A percentile compares a stretch with the other conserved stretches of the same genome.
These are phyloP conservation scores for Ptycholaimellus sp. DNA, from an alignment of 2,888 invertebrate species.

Conservation along the genomic window DNA sequence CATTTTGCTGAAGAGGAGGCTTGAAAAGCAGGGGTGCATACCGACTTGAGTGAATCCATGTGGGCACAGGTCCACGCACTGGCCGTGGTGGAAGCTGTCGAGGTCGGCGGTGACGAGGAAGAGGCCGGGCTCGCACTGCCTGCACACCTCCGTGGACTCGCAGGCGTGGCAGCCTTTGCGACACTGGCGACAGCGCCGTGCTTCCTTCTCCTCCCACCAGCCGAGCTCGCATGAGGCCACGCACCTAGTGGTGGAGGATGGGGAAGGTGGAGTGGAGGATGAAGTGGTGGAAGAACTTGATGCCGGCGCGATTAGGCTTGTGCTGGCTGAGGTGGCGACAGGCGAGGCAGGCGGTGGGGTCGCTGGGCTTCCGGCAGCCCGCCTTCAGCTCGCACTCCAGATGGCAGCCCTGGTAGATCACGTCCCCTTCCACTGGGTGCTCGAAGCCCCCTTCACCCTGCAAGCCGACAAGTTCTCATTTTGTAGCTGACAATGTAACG, in stretches of 20 bases:
- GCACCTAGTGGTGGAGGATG: conserved; percentile 10
- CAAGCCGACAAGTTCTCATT: too few species aligned
- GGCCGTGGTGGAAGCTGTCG: conserved; percentile 19
- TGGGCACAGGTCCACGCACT: conserved; percentile 21
- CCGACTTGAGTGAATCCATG: conserved; percentile 12
- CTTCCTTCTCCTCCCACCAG: conserved; percentile 16
- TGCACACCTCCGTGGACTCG: conserved; percentile 11
- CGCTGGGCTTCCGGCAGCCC: conserved; percentile 4
- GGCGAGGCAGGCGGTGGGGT: conserved; percentile 17
- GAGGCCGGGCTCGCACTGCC: conserved; percentile 19
- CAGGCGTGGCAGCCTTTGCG: not conserved
- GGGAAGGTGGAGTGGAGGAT: not conserved
- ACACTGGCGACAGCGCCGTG: not conserved
- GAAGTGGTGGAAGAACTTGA: conserved; percentile 12
- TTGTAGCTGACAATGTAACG: too few species aligned
- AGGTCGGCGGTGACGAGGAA: conserved; percentile 20
- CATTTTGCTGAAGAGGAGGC: too few species aligned
- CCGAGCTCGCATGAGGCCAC: conserved; percentile 21
- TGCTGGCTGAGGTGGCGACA: conserved; percentile 19
- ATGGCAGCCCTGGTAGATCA: too few species aligned
- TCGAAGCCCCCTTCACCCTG: too few species aligned
- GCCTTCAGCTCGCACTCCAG: not conserved
- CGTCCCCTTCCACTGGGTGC: too few species aligned
- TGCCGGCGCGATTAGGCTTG: conserved; percentile 19
- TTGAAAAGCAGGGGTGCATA: too few species aligned